Base-by-base conservation (phyloP, 2,888 invertebrate species). In the Drosophila borealis region DNA sequence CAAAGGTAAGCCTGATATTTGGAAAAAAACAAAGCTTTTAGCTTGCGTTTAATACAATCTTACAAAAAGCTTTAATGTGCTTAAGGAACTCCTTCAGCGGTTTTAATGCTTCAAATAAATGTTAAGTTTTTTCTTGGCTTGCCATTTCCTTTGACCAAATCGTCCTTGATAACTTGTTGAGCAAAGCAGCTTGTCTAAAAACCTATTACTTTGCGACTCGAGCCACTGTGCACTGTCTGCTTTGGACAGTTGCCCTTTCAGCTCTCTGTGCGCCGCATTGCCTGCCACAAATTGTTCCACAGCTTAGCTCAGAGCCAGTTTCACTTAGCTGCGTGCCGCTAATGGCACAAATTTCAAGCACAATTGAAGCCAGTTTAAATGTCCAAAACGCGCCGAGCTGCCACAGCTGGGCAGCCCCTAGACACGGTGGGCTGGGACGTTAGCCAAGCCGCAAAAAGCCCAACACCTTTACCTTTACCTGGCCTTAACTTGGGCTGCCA, bases 261-360 rank as follows among this genome's bases (percentile, higher is more conserved):
- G 37, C 45, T 37, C n/a, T 9, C 34, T 11, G 25, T 37, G 11
- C 25, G 21, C 39, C 36, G 11, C 14, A n/a, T 19, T 13, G 25
- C 19, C 48, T 11, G 41, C 37, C 45, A 42, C 59, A 14, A 2
- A 14, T 48, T 46, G 29, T 36, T 34, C 17, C 21, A 51, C 46
- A 46, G 29, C 46, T 55, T 72, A 51, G 60, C 37, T 48, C 34
- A 19, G 21, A 59, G 37, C 45, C 46, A 49, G 41, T 68, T 60
- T 59, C 61, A 66, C 34, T 70, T 63, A 62, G 56, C 65, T 70
- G 56, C 84, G 73, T 79, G 76, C 70, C 53, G 78, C 73, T 81
- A 82, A 83, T 82, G 76, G 84, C 57, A 60, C 68, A 76, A 83
- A 86, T 86, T 83, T 83, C 79, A 86, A 76, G 84, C 82, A 55